phyloP scores from a whole-genome alignment of 2,888 invertebrate genomes.

The Polydesmus complanatus region DNA sequence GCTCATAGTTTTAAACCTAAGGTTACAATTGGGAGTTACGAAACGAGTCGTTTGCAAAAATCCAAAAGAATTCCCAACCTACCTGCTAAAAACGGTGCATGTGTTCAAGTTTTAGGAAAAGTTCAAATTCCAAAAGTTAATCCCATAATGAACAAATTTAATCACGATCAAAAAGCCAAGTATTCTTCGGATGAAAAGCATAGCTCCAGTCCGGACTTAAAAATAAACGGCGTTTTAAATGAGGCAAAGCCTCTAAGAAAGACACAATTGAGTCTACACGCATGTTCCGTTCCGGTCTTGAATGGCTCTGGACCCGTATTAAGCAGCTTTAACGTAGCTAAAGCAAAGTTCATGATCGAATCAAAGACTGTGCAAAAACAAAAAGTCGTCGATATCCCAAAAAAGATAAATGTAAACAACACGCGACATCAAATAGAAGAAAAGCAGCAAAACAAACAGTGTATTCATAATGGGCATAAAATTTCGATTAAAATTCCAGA shows the following conservation, averaged over 20 bases:
- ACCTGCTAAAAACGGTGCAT: background rate
- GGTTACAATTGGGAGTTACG: background rate
- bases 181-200: too few relatives aligned
- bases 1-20: too few relatives aligned
- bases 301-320: too few relatives aligned
- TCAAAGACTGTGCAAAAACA: too few relatives aligned
- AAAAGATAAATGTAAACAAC: background rate
- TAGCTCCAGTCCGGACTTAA: too few relatives aligned
- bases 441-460: background rate
- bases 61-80: background rate
- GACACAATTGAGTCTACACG: too few relatives aligned
- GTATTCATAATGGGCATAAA: background rate
- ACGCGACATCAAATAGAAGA: background rate
- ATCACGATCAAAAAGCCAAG: background rate
- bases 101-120: background rate
- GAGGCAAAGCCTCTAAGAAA: too few relatives aligned
- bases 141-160: background rate
- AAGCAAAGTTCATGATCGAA: background rate
- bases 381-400: background rate
- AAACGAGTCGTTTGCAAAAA: background rate
- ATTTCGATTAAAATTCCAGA: background rate
- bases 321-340: background rate
- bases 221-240: too few relatives aligned
- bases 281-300: too few relatives aligned
- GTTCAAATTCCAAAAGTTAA: background rate